Evolutionary conservation across 2,888 invertebrate species (phyloP).

Genomic region (Aphrophora alni): DNA sequence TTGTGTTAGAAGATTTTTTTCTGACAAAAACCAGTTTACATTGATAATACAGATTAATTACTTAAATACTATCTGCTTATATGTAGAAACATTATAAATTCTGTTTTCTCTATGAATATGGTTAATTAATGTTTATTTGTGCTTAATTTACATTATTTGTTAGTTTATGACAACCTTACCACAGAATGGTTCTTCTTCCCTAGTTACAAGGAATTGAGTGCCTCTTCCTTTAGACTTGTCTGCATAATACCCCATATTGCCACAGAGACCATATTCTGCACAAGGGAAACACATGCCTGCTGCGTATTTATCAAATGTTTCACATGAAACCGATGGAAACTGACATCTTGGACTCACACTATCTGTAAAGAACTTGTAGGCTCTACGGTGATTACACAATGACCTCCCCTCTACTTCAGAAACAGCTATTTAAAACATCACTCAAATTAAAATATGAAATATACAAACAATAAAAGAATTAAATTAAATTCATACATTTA

Average conservation of each 20-base stretch:
- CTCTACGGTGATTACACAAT: slow-evolving; percentile 90
- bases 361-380: slow-evolving; percentile 94
- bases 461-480: background rate
- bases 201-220: slow-evolving; percentile 85
- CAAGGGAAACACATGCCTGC: slow-evolving; percentile 80
- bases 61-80: too few species aligned
- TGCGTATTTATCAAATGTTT: slow-evolving; percentile 82
- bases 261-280: slow-evolving; percentile 66
- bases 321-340: slow-evolving; percentile 90
- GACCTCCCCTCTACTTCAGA: slow-evolving; percentile 85
- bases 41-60: too few species aligned
- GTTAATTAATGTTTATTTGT: too few species aligned
- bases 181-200: slow-evolving; percentile 92
- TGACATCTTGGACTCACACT: slow-evolving; percentile 90
- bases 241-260: slow-evolving; percentile 94
- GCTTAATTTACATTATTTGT: background rate
- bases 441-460: slow-evolving; percentile 44
- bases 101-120: too few species aligned
- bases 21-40: too few species aligned
- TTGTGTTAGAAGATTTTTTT: too few species aligned
- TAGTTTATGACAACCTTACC: slow-evolving; percentile 67
- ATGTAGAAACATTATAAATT: too few species aligned
- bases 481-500: slow-evolving; percentile 29
- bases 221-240: slow-evolving; percentile 83
- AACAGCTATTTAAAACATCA: slow-evolving; percentile 58